phyloP scores from a whole-genome alignment of 2,797 vertebrate species.

The Acrossocheilus fasciatus region DNA sequence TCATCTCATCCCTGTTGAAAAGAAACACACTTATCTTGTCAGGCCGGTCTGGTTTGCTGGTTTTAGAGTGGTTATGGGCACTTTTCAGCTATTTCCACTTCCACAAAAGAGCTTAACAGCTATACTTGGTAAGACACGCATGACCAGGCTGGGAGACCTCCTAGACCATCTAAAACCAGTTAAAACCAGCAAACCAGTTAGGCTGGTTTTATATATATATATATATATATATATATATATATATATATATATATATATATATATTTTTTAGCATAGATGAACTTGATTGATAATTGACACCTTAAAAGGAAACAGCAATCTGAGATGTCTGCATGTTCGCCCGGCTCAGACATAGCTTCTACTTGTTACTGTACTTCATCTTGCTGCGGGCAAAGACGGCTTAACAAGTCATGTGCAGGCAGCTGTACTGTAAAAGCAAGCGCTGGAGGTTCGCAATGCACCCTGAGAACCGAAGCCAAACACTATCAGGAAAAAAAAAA shows the following conservation, averaged over 20 bases:
- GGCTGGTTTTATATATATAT: neutral
- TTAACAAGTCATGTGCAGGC: constrained; percentile 30
- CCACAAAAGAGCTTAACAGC: neutral
- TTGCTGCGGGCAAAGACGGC: neutral
- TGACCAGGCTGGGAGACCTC: neutral
- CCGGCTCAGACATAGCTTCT: constrained; percentile 20
- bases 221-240: no score
- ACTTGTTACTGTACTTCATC: constrained; percentile 28
- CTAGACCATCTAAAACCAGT: neutral
- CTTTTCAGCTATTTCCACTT: neutral
- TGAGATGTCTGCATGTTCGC: constrained; percentile 1
- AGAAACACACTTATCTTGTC: neutral
- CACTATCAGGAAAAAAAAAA: neutral
- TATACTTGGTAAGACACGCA: neutral
- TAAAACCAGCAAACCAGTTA: neutral
- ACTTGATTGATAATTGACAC: constrained; percentile 21
- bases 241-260: no score
- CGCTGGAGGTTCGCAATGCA: constrained; percentile 26
- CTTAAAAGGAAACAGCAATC: constrained; percentile 8
- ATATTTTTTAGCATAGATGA: neutral
- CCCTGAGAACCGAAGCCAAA: neutral
- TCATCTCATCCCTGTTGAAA: constrained; percentile 11
- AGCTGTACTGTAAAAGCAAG: constrained; percentile 36
- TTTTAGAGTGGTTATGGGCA: neutral
- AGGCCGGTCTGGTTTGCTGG: neutral